phyloP scores from a whole-genome alignment of 1,140 invertebrate genomes.

The Bombyx mori region ASM3026992v2 NC_085119.1:10606001-10606500 shows the following conservation, averaged over 20 bases:
- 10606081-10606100: too few relatives aligned
- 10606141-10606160: too few relatives aligned
- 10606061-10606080: neutral
- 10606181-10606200: too few relatives aligned
- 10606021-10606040: neutral
- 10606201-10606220: neutral
- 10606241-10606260: neutral
- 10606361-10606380: conserved; percentile 96
- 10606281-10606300: conserved; percentile 87
- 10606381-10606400: conserved; percentile 99
- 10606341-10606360: conserved; percentile 98
- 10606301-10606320: conserved; percentile 91
- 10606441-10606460: too few relatives aligned
- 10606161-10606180: too few relatives aligned
- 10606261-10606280: conserved; percentile 82
- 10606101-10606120: too few relatives aligned
- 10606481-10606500: too few relatives aligned
- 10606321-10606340: conserved; percentile 95
- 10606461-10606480: neutral
- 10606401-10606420: conserved; percentile 98
- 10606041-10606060: neutral
- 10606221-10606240: neutral
- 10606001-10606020: neutral
- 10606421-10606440: neutral
- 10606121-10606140: too few relatives aligned